These are phyloP conservation scores for Halcyon smyrnensis DNA, from an alignment of 2,797 vertebrate species.

Conservation along the genomic window DNA sequence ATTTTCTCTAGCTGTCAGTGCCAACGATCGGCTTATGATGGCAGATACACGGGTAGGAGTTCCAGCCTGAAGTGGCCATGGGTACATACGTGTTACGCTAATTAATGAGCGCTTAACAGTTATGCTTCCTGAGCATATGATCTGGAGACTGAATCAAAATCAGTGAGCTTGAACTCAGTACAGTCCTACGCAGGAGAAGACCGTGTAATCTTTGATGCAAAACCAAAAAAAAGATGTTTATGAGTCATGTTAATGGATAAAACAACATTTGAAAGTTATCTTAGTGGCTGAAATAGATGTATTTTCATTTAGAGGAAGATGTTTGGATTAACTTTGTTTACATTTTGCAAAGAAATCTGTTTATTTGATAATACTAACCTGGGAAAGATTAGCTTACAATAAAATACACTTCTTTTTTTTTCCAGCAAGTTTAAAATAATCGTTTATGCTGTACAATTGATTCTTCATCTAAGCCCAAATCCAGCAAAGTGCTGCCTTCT, in stretches of 20 bases:
- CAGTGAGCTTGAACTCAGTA: background rate
- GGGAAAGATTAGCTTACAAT: background rate
- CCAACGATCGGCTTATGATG: background rate
- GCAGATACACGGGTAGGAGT: slow-evolving; percentile 23
- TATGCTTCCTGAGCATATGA: slow-evolving; percentile 52
- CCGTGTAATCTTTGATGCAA: background rate
- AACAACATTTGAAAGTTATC: background rate
- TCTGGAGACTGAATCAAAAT: slow-evolving; percentile 10
- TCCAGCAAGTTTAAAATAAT: background rate
- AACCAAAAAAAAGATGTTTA: background rate
- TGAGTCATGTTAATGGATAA: slow-evolving; percentile 22
- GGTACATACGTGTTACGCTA: background rate
- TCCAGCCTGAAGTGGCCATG: background rate
- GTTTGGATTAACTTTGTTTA: background rate
- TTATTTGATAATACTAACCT: background rate
- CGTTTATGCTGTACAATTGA: background rate
- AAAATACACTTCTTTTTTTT: background rate
- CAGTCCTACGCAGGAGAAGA: background rate
- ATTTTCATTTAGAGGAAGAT: background rate
- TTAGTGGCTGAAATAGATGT: background rate
- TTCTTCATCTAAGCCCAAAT: background rate
- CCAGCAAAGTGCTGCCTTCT: background rate
- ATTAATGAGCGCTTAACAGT: slow-evolving; percentile 17
- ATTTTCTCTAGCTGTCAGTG: background rate
- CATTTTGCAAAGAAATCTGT: background rate